Base-by-base conservation (phyloP, 2,113 vertebrate genomes). In the Phaetusa simplex region DNA sequence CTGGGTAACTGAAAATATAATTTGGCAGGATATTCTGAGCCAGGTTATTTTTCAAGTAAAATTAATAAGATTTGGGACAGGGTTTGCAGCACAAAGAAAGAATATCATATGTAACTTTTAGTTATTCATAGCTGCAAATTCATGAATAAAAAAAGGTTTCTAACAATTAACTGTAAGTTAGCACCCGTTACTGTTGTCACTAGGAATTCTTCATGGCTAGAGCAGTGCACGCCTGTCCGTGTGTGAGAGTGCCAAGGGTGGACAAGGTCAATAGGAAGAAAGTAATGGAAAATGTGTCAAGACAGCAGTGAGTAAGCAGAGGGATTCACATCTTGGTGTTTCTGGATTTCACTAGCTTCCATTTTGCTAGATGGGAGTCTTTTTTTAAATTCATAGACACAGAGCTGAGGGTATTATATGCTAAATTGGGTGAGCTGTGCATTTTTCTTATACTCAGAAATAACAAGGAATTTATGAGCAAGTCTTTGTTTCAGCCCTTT, bases 141-240 rank as follows among this genome's bases (percentile, higher is more conserved):
- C 10, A n/a, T 18, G 87, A 50, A 58, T 42, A 32, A 78, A 84
- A 77, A 72, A 87, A 74, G 36, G 19, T 64, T 72, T 86, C 24
- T 69, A 59, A 64, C 40, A 78, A 55, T 27, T 53, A 87, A 40
- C 38, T 61, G 42, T 59, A 43, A 49, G 13, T 69, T 64, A 80
- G 45, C 42, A 61, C 22, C 29, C 26, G 5, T 59, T 65, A n/a
- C 34, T 52, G 12, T 65, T 79, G 49, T 76, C 58, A 21, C 19
- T 69, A 45, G 21, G 72, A 64, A 12, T 52, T 86, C 65, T 64
- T 73, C 43, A 49, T 30, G 34, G 45, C 58, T 72, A 40, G 53
- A 90, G 66, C 81, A 59, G 55, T 9, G 24, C 30, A 34, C 9
- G 27, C 49, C 29, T 5, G 0, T 50, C 29, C 0, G 0, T 64